phyloP scores from a whole-genome alignment of 2,888 invertebrate genomes.

The Lasioglossum morio region DNA sequence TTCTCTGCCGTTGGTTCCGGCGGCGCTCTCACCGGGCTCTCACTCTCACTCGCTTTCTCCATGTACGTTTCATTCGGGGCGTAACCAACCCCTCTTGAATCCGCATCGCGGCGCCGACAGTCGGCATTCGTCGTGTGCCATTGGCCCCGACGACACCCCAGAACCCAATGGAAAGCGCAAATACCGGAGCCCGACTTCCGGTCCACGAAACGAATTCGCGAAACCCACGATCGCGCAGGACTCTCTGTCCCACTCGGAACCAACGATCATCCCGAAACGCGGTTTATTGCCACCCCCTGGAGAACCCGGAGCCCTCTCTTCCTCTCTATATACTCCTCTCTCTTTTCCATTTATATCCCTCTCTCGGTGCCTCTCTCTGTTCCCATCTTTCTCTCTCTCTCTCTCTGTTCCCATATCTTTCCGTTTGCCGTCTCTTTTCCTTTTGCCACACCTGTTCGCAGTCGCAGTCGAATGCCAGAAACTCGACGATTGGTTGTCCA shows the following conservation, averaged over 20 bases:
- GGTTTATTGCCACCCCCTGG: conserved; percentile 52
- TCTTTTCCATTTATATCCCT: conserved; percentile 14
- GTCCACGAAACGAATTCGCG: conserved; percentile 74
- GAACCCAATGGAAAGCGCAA: conserved; percentile 83
- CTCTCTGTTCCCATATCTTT: background rate
- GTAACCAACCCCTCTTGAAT: conserved; percentile 80
- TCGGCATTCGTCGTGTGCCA: conserved; percentile 82
- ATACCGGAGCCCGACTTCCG: conserved; percentile 77
- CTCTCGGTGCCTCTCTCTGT: conserved; percentile 16
- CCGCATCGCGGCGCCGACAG: conserved; percentile 77
- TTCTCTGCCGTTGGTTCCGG: background rate
- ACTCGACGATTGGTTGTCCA: conserved; percentile 79
- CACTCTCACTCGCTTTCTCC: conserved; percentile 12
- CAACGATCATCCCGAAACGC: conserved; percentile 52
- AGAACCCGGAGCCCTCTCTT: conserved; percentile 8
- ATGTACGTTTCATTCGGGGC: conserved; percentile 70
- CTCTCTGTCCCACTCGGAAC: conserved; percentile 40
- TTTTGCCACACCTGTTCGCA: conserved; percentile 65
- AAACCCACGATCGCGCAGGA: conserved; percentile 71
- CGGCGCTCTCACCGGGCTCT: background rate
- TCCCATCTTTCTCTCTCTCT: conserved; percentile 16
- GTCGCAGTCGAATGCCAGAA: conserved; percentile 80
- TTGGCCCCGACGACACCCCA: conserved; percentile 83
- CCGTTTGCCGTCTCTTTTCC: conserved; percentile 30
- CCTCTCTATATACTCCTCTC: background rate